Base-by-base conservation (phyloP, 2,888 invertebrate genomes). In the Drosophila recens region DNA sequence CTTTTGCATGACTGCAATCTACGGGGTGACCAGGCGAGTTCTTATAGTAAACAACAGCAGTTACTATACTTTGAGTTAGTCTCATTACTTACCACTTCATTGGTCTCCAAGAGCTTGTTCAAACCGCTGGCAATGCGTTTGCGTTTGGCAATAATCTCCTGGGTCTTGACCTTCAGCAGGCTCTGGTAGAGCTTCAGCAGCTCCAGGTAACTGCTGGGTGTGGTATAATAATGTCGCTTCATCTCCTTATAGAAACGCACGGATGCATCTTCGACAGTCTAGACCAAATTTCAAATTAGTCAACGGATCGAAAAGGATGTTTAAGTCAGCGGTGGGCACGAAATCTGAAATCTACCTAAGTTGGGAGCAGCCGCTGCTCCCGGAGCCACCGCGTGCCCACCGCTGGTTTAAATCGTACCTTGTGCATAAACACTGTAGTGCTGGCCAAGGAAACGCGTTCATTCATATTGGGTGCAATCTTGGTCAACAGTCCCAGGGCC, bases 141-240 rank as follows among this genome's bases (percentile, higher is more conserved):
- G 57, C 95, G 93, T 69, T 93, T 93, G 11, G 94, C 94, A 46
- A 94, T 94, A 27, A 94, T 94, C 40, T 96, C 96, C 85, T 96
- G 94, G 71, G 95, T 95, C 68, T 95, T 95, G 83, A 96, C 96
- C 58, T 94, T 95, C 3, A 97, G 92, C 90, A 97, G 95, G 11
- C 92, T 92, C 57, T 95, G 93, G 90, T 97, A 98, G 0, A 97
- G 93, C 89, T 96, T 97, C 34, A 98, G 93, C 38, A 98, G 93
- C 90, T 97, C 97, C 74, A 98, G 93, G 91, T 98, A 98, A 90
- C 97, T 97, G 91, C 97, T 98, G 0, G 98, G 98, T 0, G 98
- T 98, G 3, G 97, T 97, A 91, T 98, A 98, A 93, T 97, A 98
- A 87, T 96, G 95, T 0, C 98, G 94, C 75, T 96, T 95, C 95